Conservation (phyloP, 2,797 vertebrate species). For the Urosaurus nigricauda region DNA sequence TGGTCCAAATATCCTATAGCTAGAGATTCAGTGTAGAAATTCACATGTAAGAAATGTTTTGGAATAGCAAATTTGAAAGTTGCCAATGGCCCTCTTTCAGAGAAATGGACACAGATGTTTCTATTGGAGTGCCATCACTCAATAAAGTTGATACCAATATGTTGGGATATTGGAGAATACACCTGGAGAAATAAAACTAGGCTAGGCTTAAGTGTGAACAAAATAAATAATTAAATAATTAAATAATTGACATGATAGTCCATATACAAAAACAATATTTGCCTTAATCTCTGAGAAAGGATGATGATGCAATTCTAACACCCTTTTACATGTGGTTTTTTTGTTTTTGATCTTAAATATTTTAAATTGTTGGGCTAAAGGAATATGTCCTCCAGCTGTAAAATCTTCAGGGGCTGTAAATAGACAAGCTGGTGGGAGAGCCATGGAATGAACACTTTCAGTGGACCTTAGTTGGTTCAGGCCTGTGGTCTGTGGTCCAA, state of each 20-base stretch:
- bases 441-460: not conserved
- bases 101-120: constrained; percentile 39
- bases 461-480: not conserved
- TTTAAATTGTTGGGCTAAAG: not conserved
- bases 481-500: not conserved
- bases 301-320: constrained; percentile 28
- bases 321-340: constrained; percentile 38
- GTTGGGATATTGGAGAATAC: constrained; percentile 53
- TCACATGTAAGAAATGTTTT: not conserved
- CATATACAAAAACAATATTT: constrained; percentile 20
- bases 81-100: constrained; percentile 7
- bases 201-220: not conserved
- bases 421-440: not conserved
- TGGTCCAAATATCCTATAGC: not conserved
- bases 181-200: constrained; percentile 58
- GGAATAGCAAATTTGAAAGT: constrained; percentile 23
- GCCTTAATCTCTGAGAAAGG: constrained; percentile 32
- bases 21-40: not conserved
- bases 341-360: not conserved
- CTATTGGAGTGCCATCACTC: constrained; percentile 39
- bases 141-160: constrained; percentile 48
- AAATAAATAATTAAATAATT: not conserved
- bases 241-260: constrained; percentile 43
- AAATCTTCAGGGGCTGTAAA: not conserved
- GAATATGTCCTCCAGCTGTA: not conserved